These are phyloP conservation scores for Hozukius guyotensis DNA, from an alignment of 2,797 vertebrate genomes.

Conservation along the genomic window DNA sequence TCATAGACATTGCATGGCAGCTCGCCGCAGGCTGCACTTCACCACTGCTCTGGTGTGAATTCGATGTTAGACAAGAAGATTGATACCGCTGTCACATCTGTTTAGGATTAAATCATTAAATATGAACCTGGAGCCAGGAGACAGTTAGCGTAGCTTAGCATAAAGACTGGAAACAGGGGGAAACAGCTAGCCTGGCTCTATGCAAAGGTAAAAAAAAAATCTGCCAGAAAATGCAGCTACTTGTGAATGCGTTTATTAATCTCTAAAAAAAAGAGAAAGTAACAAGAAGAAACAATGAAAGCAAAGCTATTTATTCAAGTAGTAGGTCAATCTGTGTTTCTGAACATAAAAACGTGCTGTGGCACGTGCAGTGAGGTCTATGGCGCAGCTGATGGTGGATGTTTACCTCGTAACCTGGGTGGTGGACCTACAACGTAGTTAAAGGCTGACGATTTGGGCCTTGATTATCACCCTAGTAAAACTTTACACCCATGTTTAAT, in stretches of 20 bases:
- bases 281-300: neutral
- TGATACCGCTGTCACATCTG: no score
- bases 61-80: no score
- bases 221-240: neutral
- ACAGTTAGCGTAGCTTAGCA: neutral
- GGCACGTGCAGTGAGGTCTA: neutral
- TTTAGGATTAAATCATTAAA: neutral
- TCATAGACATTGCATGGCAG: no score
- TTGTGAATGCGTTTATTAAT: neutral
- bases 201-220: neutral
- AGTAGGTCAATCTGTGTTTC: neutral
- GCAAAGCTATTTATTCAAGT: neutral
- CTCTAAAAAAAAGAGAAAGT: neutral
- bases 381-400: neutral
- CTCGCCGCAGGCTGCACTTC: no score
- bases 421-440: conserved; percentile 1
- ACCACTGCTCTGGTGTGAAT: no score
- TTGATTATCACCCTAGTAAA: conserved; percentile 21
- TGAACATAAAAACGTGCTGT: neutral
- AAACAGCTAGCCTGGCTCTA: no score
- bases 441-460: neutral
- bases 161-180: neutral
- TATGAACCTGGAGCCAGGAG: neutral
- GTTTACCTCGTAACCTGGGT: neutral
- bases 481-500: conserved; percentile 23